These are phyloP conservation scores for Stichopus horrens DNA, from an alignment of 53 echinoderm and acorn worm species.

Conservation along the genomic window DNA sequence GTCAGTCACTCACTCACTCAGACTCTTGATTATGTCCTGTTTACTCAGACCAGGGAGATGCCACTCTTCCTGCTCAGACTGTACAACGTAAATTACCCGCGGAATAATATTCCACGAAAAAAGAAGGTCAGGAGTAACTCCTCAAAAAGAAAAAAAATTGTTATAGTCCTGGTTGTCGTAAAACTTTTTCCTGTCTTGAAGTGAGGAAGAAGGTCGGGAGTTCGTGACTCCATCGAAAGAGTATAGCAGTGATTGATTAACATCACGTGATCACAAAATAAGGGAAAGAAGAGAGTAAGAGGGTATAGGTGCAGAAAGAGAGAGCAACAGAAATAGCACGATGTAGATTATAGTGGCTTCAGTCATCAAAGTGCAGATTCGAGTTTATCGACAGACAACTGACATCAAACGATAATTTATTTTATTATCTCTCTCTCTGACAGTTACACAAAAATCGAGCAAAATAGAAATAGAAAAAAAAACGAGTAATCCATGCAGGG, in stretches of 20 bases:
- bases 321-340: too few relatives aligned
- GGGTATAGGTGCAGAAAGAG: too few relatives aligned
- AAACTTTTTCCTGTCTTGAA: neutral
- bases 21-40: too few relatives aligned
- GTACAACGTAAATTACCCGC: neutral
- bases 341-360: neutral
- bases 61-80: too few relatives aligned
- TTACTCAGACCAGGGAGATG: too few relatives aligned
- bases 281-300: too few relatives aligned
- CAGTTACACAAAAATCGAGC: slow-evolving; percentile 19
- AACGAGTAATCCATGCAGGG: slow-evolving; percentile 13
- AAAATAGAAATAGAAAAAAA: neutral
- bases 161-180: neutral
- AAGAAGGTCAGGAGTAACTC: neutral
- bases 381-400: neutral
- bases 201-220: neutral
- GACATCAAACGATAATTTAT: slow-evolving; percentile 28
- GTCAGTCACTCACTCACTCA: too few relatives aligned
- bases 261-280: slow-evolving; percentile 1
- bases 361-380: slow-evolving; percentile 20
- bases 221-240: neutral
- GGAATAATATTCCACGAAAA: neutral
- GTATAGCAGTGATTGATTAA: neutral
- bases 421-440: slow-evolving; percentile 17
- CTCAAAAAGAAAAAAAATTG: neutral